Base-by-base conservation (phyloP, 2,113 vertebrate genomes). In the Haemorhous mexicanus region DNA sequence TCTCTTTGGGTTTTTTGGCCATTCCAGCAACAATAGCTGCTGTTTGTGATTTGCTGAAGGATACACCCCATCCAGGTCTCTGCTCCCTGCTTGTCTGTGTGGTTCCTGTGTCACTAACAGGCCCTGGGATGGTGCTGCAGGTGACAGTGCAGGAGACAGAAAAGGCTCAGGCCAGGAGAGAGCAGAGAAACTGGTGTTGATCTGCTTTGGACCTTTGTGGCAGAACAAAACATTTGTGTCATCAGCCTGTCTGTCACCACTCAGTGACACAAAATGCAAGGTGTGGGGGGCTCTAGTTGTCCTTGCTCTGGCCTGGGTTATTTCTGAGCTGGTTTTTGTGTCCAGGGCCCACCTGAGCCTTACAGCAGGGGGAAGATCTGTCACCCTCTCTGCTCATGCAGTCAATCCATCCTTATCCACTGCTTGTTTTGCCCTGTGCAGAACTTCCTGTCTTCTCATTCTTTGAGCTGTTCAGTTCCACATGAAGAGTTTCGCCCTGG, bases 401-500 rank as follows among this genome's bases (percentile, higher is more conserved):
- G 20, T 58, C 1, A 0, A 19, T 37, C 74, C 6, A 1, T 53
- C 14, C 37, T 68, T 33, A 11, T n/a, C 56, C 70, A n/a, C 26
- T 20, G 2, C 53, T 72, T 72, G 16, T 28, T 87, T 84, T 92
- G 35, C 16, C n/a, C 26, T 69, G 4, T 69, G 30, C 73, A 77
- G 55, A 83, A 84, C 55, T 58, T 43, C 5, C 16, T 74, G 43
- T 67, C 67, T 69, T 83, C 63, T 84, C 32, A 59, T 80, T 27
- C 59, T 95, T 39, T 18, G 41, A 77, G 43, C 13, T 74, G 19
- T 50, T 73, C 63, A 63, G 50, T 53, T 90, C 67, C 33, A 52
- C 20, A 9, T 66, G 46, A 75, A 49, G 50, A 70, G 37, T 80
- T 41, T 69, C 0, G 0, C 49, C 11, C 37, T 83, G 67, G 43